Evolutionary conservation across 2,888 invertebrate genomes (phyloP).

Genomic region (Harmothoe impar): DNA sequence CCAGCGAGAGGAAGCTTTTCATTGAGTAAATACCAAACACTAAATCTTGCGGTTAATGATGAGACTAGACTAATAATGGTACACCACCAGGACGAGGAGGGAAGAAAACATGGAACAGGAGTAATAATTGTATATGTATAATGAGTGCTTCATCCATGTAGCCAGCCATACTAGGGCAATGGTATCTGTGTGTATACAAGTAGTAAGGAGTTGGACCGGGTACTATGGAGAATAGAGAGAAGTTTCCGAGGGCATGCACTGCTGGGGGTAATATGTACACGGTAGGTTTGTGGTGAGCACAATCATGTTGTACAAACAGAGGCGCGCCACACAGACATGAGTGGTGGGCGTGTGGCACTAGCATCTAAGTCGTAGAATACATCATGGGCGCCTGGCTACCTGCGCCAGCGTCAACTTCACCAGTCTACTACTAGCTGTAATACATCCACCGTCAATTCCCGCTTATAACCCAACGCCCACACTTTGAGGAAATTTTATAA

Average conservation of each 20-base stretch:
- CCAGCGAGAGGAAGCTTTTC: conserved; percentile 1
- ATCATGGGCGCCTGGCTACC: conserved; percentile 42
- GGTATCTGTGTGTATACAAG: conserved; percentile 39
- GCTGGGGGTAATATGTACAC: conserved; percentile 42
- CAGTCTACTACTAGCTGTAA: background rate
- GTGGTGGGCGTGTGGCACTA: conserved; percentile 31
- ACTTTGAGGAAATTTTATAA: too few species aligned
- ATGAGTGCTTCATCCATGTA: conserved; percentile 40
- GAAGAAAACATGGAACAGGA: conserved; percentile 36
- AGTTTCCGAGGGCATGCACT: conserved; percentile 1
- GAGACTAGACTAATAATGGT: conserved; percentile 51
- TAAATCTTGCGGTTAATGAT: conserved; percentile 53
- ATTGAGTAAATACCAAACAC: conserved; percentile 44
- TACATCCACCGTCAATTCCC: too few species aligned
- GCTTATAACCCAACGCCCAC: too few species aligned
- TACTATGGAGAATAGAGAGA: conserved; percentile 17
- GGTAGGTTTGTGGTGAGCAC: conserved; percentile 44
- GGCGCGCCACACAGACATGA: background rate
- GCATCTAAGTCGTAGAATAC: conserved; percentile 30
- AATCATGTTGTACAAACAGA: background rate
- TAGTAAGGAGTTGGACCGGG: conserved; percentile 46
- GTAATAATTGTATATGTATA: background rate
- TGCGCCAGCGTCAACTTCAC: conserved; percentile 18
- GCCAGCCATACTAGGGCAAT: conserved; percentile 48
- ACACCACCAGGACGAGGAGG: conserved; percentile 58